Percentiles rank a stretch among this genome's conserved stretches.
Conservation (phyloP, 2,888 invertebrate species). For the Cynaeus angustus region DNA sequence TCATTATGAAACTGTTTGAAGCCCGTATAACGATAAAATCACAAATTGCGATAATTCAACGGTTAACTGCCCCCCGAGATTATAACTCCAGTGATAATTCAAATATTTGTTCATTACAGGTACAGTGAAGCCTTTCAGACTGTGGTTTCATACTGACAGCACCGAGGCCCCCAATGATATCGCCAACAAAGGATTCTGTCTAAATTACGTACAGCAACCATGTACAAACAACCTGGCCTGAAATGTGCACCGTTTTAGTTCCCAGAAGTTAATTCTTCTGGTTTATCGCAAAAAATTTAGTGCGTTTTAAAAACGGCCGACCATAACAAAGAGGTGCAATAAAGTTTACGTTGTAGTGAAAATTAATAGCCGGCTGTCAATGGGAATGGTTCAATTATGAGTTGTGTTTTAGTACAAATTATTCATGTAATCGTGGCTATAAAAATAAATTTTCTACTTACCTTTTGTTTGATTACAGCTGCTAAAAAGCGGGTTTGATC, state of each 20-base stretch:
- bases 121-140: conserved; percentile 85
- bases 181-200: conserved; percentile 86
- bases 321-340: not conserved
- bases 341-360: conserved; percentile 7
- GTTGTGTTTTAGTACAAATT: conserved; percentile 24
- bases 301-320: not conserved
- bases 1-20: conserved; percentile 3
- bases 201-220: conserved; percentile 89
- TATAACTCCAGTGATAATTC: not conserved
- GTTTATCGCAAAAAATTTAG: conserved; percentile 5
- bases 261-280: conserved; percentile 8
- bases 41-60: conserved; percentile 1
- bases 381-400: not conserved
- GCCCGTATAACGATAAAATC: not conserved
- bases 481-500: no score
- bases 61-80: not conserved
- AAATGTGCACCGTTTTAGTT: conserved; percentile 35
- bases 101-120: conserved; percentile 72
- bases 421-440: not conserved
- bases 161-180: conserved; percentile 84
- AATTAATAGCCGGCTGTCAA: conserved; percentile 1
- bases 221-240: conserved; percentile 77
- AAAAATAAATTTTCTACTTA: conserved; percentile 5
- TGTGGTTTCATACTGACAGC: conserved; percentile 86
- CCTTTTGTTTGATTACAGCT: no score